Percentiles rank a stretch among this genome's conserved stretches.
Evolutionary conservation across 2,113 vertebrate species (phyloP).

Genomic region (Pungitius pungitius): DNA sequence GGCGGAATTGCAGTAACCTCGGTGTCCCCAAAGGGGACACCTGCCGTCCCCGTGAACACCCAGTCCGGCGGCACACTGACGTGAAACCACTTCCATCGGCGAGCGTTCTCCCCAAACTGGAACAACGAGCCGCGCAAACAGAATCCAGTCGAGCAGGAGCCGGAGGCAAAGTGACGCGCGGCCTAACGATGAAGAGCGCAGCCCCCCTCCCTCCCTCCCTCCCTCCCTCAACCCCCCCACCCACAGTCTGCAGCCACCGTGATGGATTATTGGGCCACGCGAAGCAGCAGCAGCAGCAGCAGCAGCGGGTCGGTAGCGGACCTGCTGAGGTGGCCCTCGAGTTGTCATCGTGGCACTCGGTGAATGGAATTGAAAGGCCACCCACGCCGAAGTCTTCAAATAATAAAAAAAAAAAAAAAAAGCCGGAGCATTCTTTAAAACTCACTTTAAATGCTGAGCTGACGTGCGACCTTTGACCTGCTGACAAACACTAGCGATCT

Average conservation of each 20-base stretch:
- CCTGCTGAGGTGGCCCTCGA: conserved; percentile 56
- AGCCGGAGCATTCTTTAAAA: conserved; percentile 1
- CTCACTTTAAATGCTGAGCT: conserved; percentile 27
- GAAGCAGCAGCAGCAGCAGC: too few species aligned
- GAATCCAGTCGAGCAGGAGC: conserved; percentile 33
- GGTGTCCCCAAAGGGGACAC: too few species aligned
- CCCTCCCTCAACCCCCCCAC: too few species aligned
- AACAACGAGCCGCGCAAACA: conserved; percentile 59
- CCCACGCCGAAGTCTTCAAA: conserved; percentile 38
- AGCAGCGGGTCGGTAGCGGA: conserved; percentile 27
- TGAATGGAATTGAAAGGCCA: conserved; percentile 41
- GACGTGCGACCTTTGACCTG: conserved; percentile 37
- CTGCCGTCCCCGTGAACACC: too few species aligned
- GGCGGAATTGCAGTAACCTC: too few species aligned
- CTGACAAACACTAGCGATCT: conserved; percentile 1
- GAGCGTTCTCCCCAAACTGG: conserved; percentile 42
- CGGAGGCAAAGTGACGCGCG: conserved; percentile 36
- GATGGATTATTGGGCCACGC: conserved; percentile 25
- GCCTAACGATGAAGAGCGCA: conserved; percentile 54
- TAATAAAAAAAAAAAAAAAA: too few species aligned
- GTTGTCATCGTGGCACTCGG: conserved; percentile 58
- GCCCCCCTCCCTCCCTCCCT: too few species aligned
- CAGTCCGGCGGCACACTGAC: too few species aligned
- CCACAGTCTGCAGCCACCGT: too few species aligned
- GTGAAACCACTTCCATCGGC: too few species aligned